phyloP scores from a whole-genome alignment of 2,113 vertebrate species.

The Rattus norvegicus region GRCr8 NC_086039.1:64945501-64946000 shows the following conservation, averaged over 20 bases:
- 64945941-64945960: slow-evolving; percentile 56
- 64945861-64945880: slow-evolving; percentile 54
- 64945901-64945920: slow-evolving; percentile 46
- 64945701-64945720: slow-evolving; percentile 78
- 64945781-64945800: slow-evolving; percentile 66
- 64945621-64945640: slow-evolving; percentile 26
- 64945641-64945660: slow-evolving; percentile 50
- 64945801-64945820: slow-evolving; percentile 83
- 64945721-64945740: slow-evolving; percentile 85
- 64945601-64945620: slow-evolving; percentile 68
- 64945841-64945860: slow-evolving; percentile 42
- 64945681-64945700: slow-evolving; percentile 63
- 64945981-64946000: slow-evolving; percentile 87
- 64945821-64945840: slow-evolving; percentile 84
- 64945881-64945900: slow-evolving; percentile 61
- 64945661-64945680: slow-evolving; percentile 59
- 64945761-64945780: slow-evolving; percentile 69
- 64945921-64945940: slow-evolving; percentile 59
- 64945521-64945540: neutral
- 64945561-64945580: slow-evolving; percentile 31
- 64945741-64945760: slow-evolving; percentile 80
- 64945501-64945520: neutral
- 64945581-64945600: slow-evolving; percentile 60
- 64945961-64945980: slow-evolving; percentile 73
- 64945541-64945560: neutral